phyloP scores from a whole-genome alignment of 2,888 invertebrate genomes.

The Caenorhabditis uteleia region DNA sequence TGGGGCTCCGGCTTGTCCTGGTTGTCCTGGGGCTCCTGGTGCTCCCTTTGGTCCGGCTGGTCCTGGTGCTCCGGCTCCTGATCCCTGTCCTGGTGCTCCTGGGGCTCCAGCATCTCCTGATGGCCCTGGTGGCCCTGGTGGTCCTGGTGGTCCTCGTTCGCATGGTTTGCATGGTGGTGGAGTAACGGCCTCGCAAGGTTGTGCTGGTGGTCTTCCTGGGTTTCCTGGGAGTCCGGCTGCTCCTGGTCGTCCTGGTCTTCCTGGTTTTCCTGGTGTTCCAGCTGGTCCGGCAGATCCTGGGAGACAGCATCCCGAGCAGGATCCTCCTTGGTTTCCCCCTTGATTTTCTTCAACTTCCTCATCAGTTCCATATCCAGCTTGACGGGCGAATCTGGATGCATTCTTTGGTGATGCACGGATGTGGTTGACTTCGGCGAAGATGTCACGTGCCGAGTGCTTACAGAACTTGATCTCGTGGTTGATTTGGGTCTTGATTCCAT shows the following conservation, averaged over 20 bases:
- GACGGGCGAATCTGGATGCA: constrained; percentile 48
- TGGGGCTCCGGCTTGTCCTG: constrained; percentile 47
- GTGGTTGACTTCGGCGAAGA: constrained; percentile 52
- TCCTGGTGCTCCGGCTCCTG: constrained; percentile 42
- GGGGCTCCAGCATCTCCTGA: constrained; percentile 52
- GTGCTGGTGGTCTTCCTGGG: constrained; percentile 42
- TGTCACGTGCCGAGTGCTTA: constrained; percentile 45
- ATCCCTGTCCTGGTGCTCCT: constrained; percentile 49
- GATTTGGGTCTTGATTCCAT: constrained; percentile 28
- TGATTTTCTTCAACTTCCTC: constrained; percentile 1
- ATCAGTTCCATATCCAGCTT: constrained; percentile 37
- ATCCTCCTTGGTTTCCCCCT: constrained; percentile 7
- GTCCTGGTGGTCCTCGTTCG: constrained; percentile 54
- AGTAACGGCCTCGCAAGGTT: constrained; percentile 44
- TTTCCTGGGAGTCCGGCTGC: constrained; percentile 55
- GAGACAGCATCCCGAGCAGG: constrained; percentile 62
- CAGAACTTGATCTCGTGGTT: constrained; percentile 37
- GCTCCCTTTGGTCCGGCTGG: constrained; percentile 46
- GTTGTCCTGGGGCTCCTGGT: constrained; percentile 40
- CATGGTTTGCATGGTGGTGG: constrained; percentile 54
- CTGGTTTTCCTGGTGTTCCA: constrained; percentile 51
- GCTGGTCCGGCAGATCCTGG: constrained; percentile 50
- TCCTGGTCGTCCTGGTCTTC: constrained; percentile 47
- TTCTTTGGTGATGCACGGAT: constrained; percentile 43
- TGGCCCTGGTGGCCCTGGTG: constrained; percentile 51